A percentile compares a stretch with the other conserved stretches of the same genome.
phyloP scores from a whole-genome alignment of 2,888 invertebrate genomes.

The Chironomus riparius region DNA sequence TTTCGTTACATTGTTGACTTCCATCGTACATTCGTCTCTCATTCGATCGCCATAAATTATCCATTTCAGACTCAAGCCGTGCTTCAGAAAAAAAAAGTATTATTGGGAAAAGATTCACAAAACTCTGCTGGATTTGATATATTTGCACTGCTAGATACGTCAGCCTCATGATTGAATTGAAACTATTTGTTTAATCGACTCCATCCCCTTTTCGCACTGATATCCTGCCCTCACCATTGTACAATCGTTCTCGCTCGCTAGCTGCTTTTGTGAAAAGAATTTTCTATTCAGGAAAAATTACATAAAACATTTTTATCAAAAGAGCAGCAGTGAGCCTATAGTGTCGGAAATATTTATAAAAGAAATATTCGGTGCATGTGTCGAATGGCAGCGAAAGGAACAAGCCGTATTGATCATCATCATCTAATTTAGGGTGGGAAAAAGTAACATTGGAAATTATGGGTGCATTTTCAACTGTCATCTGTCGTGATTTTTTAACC shows the following conservation, averaged over 20 bases:
- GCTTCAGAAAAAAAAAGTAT: not conserved
- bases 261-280: not conserved
- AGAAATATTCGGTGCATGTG: not conserved
- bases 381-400: not conserved
- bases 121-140: not conserved
- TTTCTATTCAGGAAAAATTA: not conserved
- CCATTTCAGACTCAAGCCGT: not conserved
- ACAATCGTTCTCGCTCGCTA: too few species aligned
- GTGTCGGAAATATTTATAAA: not conserved
- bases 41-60: not conserved
- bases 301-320: not conserved
- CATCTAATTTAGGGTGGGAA: conserved; percentile 19
- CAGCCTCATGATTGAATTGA: conserved; percentile 13
- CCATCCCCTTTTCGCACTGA: not conserved
- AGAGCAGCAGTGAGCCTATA: not conserved
- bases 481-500: too few species aligned
- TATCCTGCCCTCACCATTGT: too few species aligned
- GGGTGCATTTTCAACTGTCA: too few species aligned
- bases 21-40: too few species aligned
- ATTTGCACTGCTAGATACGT: conserved; percentile 12
- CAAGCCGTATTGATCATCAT: not conserved
- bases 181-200: conserved; percentile 23
- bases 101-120: not conserved
- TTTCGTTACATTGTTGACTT: too few species aligned
- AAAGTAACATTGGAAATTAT: not conserved